Conservation (phyloP, 2,888 invertebrate species). For the Amphipoea lucens region DNA sequence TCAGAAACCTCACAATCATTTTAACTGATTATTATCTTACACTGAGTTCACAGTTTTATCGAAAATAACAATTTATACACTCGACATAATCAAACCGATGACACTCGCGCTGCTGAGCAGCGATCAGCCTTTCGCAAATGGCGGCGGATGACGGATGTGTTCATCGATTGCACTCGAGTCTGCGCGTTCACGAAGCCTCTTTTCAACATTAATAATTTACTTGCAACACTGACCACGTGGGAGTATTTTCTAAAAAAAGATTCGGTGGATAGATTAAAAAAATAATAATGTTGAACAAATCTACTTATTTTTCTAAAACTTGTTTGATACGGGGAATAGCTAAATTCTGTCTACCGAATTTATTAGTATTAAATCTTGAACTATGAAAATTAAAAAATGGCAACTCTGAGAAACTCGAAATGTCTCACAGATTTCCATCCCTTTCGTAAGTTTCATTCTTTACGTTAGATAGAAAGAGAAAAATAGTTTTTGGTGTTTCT, state of each 20-base stretch:
- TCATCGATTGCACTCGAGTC: slow-evolving; percentile 88
- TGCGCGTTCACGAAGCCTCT: slow-evolving; percentile 79
- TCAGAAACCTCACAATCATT: slow-evolving; percentile 90
- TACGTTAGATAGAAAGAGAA: neutral
- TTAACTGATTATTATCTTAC: slow-evolving; percentile 83
- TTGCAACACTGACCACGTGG: slow-evolving; percentile 59
- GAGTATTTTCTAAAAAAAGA: neutral
- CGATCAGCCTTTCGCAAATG: slow-evolving; percentile 89
- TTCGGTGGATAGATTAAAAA: neutral
- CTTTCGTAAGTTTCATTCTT: neutral
- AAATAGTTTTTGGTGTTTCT: slow-evolving; percentile 7
- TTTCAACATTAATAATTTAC: slow-evolving; percentile 33
- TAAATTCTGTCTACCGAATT: neutral
- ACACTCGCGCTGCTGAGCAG: slow-evolving; percentile 87
- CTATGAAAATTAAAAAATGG: slow-evolving; percentile 12
- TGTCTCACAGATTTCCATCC: neutral
- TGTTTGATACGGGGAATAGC: neutral
- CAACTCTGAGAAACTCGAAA: slow-evolving; percentile 18
- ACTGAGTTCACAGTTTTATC: slow-evolving; percentile 86
- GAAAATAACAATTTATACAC: slow-evolving; percentile 86
- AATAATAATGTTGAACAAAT: rapidly evolving
- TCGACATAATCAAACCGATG: slow-evolving; percentile 87
- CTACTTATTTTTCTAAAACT: neutral
- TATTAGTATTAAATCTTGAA: neutral
- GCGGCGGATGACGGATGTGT: slow-evolving; percentile 90